Conservation (phyloP, 1,140 invertebrate species). For the Pseudomyrmex concolor region DNA sequence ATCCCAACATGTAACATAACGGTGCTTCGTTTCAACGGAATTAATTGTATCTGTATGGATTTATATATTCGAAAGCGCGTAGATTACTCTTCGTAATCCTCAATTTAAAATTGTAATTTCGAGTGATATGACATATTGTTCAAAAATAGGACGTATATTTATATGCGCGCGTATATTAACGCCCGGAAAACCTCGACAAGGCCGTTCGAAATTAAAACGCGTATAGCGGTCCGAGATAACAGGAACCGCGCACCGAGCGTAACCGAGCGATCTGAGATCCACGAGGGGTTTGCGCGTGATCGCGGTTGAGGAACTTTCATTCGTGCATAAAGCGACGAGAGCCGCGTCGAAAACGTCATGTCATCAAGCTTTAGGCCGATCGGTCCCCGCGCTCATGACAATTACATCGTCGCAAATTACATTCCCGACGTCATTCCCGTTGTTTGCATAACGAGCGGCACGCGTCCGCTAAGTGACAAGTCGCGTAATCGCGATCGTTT, state of each 20-base stretch:
- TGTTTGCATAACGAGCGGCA: neutral
- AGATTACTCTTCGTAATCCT: too few relatives aligned
- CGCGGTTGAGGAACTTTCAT: neutral
- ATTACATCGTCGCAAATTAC: neutral
- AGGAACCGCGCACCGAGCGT: neutral
- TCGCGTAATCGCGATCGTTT: neutral
- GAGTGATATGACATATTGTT: too few relatives aligned
- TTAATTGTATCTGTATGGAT: too few relatives aligned
- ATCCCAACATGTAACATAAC: neutral
- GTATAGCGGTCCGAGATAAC: neutral
- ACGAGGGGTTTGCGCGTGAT: constrained; percentile 39
- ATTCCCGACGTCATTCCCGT: neutral
- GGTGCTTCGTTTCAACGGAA: too few relatives aligned
- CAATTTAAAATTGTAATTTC: neutral
- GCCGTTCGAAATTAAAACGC: neutral
- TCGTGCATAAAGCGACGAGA: constrained; percentile 39
- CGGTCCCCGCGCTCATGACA: neutral
- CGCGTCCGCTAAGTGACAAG: neutral
- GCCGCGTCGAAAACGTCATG: constrained; percentile 7
- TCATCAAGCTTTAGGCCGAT: constrained; percentile 6
- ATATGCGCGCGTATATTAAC: neutral
- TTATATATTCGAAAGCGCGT: too few relatives aligned
- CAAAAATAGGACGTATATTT: neutral
- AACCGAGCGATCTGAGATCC: neutral
- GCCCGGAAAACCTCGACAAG: neutral